Conservation (phyloP, 1,140 invertebrate species). For the Brachionus paranguensis region DNA sequence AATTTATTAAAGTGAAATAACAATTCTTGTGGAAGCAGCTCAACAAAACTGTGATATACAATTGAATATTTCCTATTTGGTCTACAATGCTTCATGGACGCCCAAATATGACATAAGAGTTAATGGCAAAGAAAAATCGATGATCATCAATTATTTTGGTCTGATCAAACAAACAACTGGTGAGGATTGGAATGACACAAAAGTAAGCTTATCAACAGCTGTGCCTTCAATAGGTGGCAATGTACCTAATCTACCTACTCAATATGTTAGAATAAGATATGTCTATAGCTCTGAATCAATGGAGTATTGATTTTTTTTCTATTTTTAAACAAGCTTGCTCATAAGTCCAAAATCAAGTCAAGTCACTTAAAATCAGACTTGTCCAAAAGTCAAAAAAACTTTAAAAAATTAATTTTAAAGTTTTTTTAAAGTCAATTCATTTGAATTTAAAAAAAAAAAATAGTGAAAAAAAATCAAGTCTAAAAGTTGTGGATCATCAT, state of each 20-base stretch:
- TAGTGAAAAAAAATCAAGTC: too few species aligned
- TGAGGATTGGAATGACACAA: conserved; percentile 56
- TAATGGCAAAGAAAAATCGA: conserved; percentile 45
- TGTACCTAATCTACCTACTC: conserved; percentile 49
- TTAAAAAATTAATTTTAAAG: too few species aligned
- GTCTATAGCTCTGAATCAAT: neutral
- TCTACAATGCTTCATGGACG: conserved; percentile 48
- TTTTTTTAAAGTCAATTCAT: too few species aligned
- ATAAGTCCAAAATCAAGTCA: neutral
- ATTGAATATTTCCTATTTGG: conserved; percentile 52
- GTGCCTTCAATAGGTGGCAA: conserved; percentile 53
- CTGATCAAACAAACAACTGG: conserved; percentile 55
- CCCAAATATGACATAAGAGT: conserved; percentile 55
- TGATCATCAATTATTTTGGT: conserved; percentile 54
- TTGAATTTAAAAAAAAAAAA: too few species aligned
- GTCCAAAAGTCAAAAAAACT: too few species aligned
- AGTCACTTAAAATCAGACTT: neutral
- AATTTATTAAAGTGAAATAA: conserved; percentile 44
- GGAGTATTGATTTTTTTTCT: neutral
- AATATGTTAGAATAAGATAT: conserved; percentile 45
- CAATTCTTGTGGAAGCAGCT: conserved; percentile 45
- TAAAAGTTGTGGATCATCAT: too few species aligned
- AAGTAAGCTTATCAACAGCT: conserved; percentile 54
- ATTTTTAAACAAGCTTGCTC: too few species aligned
- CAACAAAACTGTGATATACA: conserved; percentile 43